Conservation (phyloP, 2,888 invertebrate genomes). For the Ellobium chinense region DNA sequence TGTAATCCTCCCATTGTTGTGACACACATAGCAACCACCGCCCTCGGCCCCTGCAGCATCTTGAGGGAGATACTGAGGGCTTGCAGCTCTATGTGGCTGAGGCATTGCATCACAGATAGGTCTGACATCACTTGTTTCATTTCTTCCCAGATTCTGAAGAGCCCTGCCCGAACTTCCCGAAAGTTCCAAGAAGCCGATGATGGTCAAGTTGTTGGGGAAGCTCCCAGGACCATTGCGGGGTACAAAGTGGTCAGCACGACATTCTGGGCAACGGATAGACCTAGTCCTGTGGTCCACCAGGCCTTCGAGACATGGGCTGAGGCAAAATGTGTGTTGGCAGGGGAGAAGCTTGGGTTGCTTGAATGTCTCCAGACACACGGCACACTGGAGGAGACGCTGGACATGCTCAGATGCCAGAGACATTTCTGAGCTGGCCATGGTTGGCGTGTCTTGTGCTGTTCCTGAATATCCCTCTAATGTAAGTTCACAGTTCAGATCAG, state of each 20-base stretch:
- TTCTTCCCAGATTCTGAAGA: not conserved
- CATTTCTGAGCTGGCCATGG: conserved; percentile 21
- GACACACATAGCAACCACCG: conserved; percentile 89
- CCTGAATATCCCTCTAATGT: too few species aligned
- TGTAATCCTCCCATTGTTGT: conserved; percentile 80
- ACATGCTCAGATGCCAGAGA: conserved; percentile 74
- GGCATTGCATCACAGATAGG: not conserved
- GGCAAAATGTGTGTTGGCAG: conserved; percentile 99
- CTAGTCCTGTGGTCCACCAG: conserved; percentile 84
- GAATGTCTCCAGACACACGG: conserved; percentile 98
- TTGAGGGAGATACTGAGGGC: conserved; percentile 10
- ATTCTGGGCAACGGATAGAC: conserved; percentile 97
- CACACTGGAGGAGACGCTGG: conserved; percentile 97
- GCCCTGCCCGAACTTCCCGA: conserved; percentile 80
- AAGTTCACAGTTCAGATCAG: too few species aligned
- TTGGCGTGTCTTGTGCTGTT: not conserved
- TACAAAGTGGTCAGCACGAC: conserved; percentile 96
- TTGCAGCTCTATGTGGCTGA: conserved; percentile 26
- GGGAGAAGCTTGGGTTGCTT: conserved; percentile 98
- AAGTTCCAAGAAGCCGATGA: conserved; percentile 95
- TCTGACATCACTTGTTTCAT: not conserved
- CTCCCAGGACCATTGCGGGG: conserved; percentile 95
- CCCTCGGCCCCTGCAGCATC: conserved; percentile 36
- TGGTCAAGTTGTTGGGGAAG: conserved; percentile 96
- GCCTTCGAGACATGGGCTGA: conserved; percentile 95